Evolutionary conservation across 2,113 vertebrate genomes (phyloP).

Genomic region (Mustela nigripes): DNA sequence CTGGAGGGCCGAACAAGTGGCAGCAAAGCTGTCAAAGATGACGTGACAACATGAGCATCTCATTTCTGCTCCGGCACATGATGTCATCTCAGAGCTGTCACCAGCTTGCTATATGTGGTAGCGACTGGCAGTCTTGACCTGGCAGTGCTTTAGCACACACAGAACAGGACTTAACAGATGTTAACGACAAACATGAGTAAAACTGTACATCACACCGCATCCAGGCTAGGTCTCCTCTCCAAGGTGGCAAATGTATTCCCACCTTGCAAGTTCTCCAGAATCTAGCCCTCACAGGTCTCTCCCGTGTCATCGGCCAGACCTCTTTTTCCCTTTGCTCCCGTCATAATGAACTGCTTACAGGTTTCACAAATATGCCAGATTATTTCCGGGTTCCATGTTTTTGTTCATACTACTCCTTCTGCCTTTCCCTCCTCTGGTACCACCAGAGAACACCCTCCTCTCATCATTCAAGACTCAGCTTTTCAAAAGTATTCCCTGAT

Average conservation of each 20-base stretch:
- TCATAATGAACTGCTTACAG: background rate
- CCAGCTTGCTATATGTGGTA: background rate
- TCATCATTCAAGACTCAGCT: background rate
- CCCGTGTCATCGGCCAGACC: background rate
- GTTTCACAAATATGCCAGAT: background rate
- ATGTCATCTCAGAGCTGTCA: background rate
- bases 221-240: background rate
- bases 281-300: background rate
- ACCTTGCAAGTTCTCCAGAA: conserved; percentile 9
- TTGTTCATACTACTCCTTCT: background rate
- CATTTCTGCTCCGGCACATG: background rate
- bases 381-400: background rate
- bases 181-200: background rate
- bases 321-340: background rate
- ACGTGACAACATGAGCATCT: background rate
- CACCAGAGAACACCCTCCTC: background rate
- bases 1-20: background rate
- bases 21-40: background rate
- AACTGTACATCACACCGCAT: background rate
- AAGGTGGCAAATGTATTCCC: background rate
- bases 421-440: background rate
- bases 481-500: background rate
- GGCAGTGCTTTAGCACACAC: background rate
- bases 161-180: background rate
- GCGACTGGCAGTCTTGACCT: background rate